Conservation (phyloP, 2,888 invertebrate genomes). For the Pristionchus entomophagus region DNA sequence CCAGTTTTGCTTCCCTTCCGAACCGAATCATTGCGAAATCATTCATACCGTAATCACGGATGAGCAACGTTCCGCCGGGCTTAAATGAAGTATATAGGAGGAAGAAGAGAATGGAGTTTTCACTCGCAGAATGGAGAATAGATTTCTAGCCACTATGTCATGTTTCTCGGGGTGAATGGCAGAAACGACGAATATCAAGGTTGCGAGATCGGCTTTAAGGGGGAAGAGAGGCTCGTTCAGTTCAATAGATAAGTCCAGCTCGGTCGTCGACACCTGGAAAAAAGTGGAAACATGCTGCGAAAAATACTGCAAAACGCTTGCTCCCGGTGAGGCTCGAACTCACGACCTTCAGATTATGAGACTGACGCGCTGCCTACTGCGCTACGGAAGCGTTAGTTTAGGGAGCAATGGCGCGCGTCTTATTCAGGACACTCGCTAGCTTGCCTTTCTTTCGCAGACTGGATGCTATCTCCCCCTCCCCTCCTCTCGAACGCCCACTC, state of each 20-base stretch:
- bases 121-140: constrained; percentile 77
- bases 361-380: constrained; percentile 92
- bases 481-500: constrained; percentile 12
- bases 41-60: constrained; percentile 93
- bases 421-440: background rate
- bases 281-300: background rate
- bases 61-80: constrained; percentile 87
- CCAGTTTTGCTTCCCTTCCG: constrained; percentile 90
- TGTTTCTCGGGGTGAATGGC: constrained; percentile 92
- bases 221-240: background rate
- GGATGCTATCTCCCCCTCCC: background rate
- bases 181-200: constrained; percentile 94
- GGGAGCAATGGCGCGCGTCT: background rate
- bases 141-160: constrained; percentile 80
- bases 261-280: constrained; percentile 21
- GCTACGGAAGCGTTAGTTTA: constrained; percentile 63
- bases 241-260: constrained; percentile 23
- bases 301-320: constrained; percentile 56
- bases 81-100: constrained; percentile 36
- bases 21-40: constrained; percentile 97
- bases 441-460: background rate
- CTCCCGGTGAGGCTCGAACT: constrained; percentile 89
- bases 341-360: constrained; percentile 94
- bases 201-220: constrained; percentile 85
- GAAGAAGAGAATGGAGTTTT: constrained; percentile 35